A percentile compares a stretch with the other conserved stretches of the same genome.
phyloP scores from a whole-genome alignment of 2,888 invertebrate species.

The Marronus borbonicus region DNA sequence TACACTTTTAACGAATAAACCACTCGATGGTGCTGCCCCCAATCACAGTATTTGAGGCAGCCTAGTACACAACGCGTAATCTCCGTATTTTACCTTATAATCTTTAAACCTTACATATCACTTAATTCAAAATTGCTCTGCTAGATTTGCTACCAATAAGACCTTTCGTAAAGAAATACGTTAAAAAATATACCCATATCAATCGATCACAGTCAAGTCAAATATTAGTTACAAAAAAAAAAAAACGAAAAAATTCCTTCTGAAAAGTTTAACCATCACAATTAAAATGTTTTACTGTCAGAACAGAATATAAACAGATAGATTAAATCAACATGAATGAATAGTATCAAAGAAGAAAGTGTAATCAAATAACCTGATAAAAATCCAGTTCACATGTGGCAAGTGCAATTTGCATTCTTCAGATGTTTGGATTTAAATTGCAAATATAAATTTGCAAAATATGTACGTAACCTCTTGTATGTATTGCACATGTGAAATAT shows the following conservation, averaged over 20 bases:
- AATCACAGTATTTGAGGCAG: neutral
- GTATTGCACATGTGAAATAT: slow-evolving; percentile 39
- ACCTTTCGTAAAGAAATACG: slow-evolving; percentile 33
- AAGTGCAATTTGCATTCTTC: neutral
- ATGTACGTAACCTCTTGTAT: neutral
- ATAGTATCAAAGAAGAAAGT: slow-evolving; percentile 22
- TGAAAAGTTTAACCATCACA: slow-evolving; percentile 58
- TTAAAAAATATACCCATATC: slow-evolving; percentile 43
- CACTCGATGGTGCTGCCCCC: neutral
- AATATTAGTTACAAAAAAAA: slow-evolving; percentile 46
- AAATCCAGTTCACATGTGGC: slow-evolving; percentile 38
- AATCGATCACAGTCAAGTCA: slow-evolving; percentile 48
- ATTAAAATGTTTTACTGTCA: slow-evolving; percentile 50
- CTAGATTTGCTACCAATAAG: slow-evolving; percentile 9
- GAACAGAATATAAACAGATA: slow-evolving; percentile 33
- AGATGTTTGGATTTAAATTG: slow-evolving; percentile 5
- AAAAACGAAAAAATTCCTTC: slow-evolving; percentile 55
- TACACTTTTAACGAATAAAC: neutral
- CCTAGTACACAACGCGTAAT: neutral
- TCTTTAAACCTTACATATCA: neutral
- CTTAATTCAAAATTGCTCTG: slow-evolving; percentile 1
- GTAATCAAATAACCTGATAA: slow-evolving; percentile 16
- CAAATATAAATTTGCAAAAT: neutral
- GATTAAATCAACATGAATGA: slow-evolving; percentile 20
- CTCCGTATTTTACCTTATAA: neutral